phyloP scores from a whole-genome alignment of 2,113 vertebrate genomes.

The Cynoglossus semilaevis region DNA sequence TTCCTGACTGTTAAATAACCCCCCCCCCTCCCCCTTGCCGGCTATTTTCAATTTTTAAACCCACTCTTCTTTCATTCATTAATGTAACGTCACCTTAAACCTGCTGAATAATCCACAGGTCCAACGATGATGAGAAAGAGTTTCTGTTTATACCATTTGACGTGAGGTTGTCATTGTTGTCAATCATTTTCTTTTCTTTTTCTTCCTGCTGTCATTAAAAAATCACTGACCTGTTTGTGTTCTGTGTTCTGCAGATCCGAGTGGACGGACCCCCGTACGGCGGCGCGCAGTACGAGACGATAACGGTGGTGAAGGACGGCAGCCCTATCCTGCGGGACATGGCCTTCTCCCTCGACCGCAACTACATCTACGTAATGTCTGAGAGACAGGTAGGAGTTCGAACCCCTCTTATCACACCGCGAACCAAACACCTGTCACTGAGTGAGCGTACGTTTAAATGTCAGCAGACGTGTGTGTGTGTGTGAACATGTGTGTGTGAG shows the following conservation, averaged over 20 bases:
- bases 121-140: conserved; percentile 12
- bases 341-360: conserved; percentile 90
- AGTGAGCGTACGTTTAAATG: conserved; percentile 24
- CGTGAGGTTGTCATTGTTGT: conserved; percentile 33
- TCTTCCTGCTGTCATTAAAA: conserved; percentile 7
- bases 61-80: not conserved
- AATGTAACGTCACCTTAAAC: not conserved
- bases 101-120: not conserved
- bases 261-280: conserved; percentile 92
- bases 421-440: not conserved
- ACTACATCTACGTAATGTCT: conserved; percentile 92
- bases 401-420: too few relatives aligned
- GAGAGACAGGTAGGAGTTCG: conserved; percentile 87
- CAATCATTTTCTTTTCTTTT: conserved; percentile 30
- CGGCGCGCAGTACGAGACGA: conserved; percentile 90
- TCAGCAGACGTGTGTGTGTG: conserved; percentile 22
- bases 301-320: conserved; percentile 88
- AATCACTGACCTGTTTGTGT: conserved; percentile 34
- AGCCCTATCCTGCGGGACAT: conserved; percentile 91
- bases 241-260: conserved; percentile 81
- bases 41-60: not conserved
- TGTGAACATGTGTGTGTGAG: conserved; percentile 26
- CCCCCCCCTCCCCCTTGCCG: not conserved
- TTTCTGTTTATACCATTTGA: conserved; percentile 24
- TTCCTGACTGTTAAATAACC: too few relatives aligned